Evolutionary conservation across 2,797 vertebrate genomes (phyloP).

Genomic region (Labeo calbasu): DNA sequence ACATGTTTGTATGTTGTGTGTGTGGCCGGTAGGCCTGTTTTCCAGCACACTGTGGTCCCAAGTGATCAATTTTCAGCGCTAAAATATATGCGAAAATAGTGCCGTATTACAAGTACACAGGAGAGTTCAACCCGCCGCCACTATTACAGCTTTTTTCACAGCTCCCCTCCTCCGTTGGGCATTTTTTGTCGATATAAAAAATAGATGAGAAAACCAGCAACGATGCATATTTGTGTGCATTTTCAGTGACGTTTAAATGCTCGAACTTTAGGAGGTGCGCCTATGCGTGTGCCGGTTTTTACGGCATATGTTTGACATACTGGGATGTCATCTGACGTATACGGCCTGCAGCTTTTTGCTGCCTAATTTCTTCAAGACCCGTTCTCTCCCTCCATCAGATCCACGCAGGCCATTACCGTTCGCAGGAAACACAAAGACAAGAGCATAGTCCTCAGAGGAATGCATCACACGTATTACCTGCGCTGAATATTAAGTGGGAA

Average conservation of each 20-base stretch:
- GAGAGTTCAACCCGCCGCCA: constrained; percentile 24
- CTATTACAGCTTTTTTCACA: constrained; percentile 37
- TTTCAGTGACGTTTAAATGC: constrained; percentile 7
- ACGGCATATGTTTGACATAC: constrained; percentile 15
- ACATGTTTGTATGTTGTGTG: background rate
- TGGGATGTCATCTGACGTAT: background rate
- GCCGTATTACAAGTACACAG: constrained; percentile 16
- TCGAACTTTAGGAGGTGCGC: background rate
- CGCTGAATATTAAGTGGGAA: constrained; percentile 40
- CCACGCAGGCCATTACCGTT: constrained; percentile 4
- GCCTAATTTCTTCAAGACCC: constrained; percentile 41
- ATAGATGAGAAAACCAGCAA: constrained; percentile 21
- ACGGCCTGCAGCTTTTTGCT: constrained; percentile 3
- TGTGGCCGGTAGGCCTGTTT: background rate
- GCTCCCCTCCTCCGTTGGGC: background rate
- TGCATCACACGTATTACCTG: constrained; percentile 32
- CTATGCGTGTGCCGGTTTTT: background rate
- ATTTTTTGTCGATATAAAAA: constrained; percentile 25
- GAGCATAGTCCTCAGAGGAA: constrained; percentile 29
- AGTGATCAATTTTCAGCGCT: constrained; percentile 34
- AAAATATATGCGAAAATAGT: constrained; percentile 15
- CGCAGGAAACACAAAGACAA: background rate
- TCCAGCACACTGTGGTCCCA: constrained; percentile 1
- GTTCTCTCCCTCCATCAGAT: constrained; percentile 21
- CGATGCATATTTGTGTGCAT: background rate